phyloP scores from a whole-genome alignment of 2,888 invertebrate species.

The Tiphia femorata region DNA sequence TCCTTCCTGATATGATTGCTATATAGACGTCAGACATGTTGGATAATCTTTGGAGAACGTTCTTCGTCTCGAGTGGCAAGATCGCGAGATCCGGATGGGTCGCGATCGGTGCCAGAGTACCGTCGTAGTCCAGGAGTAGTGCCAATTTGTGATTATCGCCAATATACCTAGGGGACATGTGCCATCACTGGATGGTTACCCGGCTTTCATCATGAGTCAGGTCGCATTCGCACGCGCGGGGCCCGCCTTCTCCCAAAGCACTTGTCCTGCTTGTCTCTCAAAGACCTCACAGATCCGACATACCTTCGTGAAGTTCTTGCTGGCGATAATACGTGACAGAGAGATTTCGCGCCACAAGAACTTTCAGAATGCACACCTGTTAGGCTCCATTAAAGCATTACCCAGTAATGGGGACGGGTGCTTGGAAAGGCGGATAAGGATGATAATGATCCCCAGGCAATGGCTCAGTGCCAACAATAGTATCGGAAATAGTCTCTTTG shows the following conservation, averaged over 20 bases:
- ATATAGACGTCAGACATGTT: slow-evolving; percentile 90
- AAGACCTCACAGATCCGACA: too few species aligned
- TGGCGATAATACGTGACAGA: too few species aligned
- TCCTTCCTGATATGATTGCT: slow-evolving; percentile 87
- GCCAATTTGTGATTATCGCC: slow-evolving; percentile 89
- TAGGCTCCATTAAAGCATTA: too few species aligned
- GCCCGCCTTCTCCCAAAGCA: slow-evolving; percentile 43
- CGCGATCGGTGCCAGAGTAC: slow-evolving; percentile 89
- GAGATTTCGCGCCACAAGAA: too few species aligned
- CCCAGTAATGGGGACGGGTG: too few species aligned
- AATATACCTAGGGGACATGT: slow-evolving; percentile 77
- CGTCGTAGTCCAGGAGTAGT: slow-evolving; percentile 87
- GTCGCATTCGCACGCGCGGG: slow-evolving; percentile 61
- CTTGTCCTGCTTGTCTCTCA: too few species aligned
- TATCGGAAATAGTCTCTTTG: too few species aligned
- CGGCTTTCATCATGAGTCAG: slow-evolving; percentile 63
- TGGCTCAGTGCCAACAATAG: too few species aligned
- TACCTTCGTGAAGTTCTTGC: too few species aligned
- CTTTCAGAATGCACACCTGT: too few species aligned
- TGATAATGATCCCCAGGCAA: too few species aligned
- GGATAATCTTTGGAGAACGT: slow-evolving; percentile 84
- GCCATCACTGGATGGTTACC: slow-evolving; percentile 64
- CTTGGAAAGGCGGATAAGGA: too few species aligned
- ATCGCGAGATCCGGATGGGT: slow-evolving; percentile 92
- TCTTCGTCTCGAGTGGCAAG: slow-evolving; percentile 86